Evolutionary conservation across 2,113 vertebrate genomes (phyloP).

Genomic region (Tenrec ecaudatus): DNA sequence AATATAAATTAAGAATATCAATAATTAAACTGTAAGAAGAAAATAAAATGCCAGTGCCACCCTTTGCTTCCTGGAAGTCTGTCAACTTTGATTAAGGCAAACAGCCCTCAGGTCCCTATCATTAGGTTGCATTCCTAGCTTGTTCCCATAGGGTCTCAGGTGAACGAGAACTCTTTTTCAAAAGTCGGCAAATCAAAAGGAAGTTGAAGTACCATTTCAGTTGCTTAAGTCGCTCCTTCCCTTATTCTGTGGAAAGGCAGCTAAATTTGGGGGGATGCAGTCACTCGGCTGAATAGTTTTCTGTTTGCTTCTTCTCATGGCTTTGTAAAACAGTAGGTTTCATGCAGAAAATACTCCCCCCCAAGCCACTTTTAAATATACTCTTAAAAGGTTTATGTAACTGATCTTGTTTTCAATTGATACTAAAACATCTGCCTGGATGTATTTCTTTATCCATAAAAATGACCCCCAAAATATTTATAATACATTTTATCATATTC

Average conservation of each 20-base stretch:
- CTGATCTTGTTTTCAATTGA: background rate
- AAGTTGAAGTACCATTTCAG: constrained; percentile 9
- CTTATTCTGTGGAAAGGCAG: background rate
- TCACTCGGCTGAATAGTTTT: background rate
- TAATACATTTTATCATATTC: background rate
- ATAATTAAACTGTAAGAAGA: constrained; percentile 11
- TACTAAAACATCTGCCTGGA: background rate
- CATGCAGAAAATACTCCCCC: background rate
- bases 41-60: background rate
- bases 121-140: background rate
- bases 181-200: constrained; percentile 50
- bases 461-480: background rate
- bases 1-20: constrained; percentile 40
- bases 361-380: background rate
- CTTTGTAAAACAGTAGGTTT: background rate
- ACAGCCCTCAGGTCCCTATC: constrained; percentile 15
- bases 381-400: background rate
- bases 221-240: background rate
- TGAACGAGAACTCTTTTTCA: constrained; percentile 40
- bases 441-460: background rate
- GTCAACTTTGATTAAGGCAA: constrained; percentile 48
- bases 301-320: background rate
- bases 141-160: background rate
- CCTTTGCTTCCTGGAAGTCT: constrained; percentile 63
- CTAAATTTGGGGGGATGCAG: background rate